These are phyloP conservation scores for Stichodactyla helianthus DNA, from an alignment of 64 coral and sea anemone species.

Conservation along the genomic window DNA sequence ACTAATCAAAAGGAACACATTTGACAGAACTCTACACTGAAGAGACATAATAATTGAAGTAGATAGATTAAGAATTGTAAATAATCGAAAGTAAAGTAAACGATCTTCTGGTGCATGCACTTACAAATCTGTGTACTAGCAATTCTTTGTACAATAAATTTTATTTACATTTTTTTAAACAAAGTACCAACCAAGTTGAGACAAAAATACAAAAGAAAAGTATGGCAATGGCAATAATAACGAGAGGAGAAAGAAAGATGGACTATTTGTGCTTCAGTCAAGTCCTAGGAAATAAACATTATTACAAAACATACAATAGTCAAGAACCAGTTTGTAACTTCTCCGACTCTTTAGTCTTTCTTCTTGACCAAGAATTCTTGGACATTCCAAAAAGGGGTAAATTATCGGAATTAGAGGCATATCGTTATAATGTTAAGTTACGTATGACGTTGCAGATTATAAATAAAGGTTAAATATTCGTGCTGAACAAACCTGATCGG, in stretches of 20 bases:
- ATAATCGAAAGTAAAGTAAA: neutral
- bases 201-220: conserved; percentile 8
- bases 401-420: neutral
- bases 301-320: conserved; percentile 3
- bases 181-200: neutral
- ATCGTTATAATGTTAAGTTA: neutral
- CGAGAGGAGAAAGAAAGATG: neutral
- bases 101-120: neutral
- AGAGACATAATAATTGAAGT: neutral
- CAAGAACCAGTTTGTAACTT: neutral
- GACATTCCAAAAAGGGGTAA: neutral
- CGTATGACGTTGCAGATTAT: conserved; percentile 20
- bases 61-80: neutral
- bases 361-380: neutral
- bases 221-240: conserved; percentile 18
- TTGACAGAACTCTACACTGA: neutral
- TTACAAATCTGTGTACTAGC: neutral
- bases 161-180: neutral
- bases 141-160: neutral
- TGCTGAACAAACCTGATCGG: conserved; percentile 72
- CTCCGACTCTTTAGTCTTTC: neutral
- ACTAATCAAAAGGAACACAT: no score
- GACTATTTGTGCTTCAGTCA: neutral
- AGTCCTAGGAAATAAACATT: neutral
- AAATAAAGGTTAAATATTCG: conserved; percentile 12